These are phyloP conservation scores for Sarcophaga rosellei DNA, from an alignment of 2,888 invertebrate genomes.

Conservation along the genomic window DNA sequence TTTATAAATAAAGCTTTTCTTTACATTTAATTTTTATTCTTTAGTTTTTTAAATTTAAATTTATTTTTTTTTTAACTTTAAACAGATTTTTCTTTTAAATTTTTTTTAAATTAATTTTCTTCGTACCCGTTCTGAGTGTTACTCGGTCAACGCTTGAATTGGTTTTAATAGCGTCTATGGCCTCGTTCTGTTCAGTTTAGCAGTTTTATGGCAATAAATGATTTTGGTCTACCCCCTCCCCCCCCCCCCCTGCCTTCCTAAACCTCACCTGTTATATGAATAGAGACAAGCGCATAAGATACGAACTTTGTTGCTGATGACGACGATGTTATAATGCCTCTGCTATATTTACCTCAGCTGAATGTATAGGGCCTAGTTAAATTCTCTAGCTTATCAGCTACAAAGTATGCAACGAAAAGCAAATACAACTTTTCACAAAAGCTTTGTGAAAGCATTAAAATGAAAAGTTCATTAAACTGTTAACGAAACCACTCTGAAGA, in stretches of 20 bases:
- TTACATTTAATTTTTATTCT: conserved; percentile 15
- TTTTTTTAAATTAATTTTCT: conserved; percentile 13
- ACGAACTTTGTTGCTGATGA: conserved; percentile 26
- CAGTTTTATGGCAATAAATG: conserved; percentile 41
- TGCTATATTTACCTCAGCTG: background rate
- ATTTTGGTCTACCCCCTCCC: background rate
- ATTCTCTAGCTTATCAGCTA: no score
- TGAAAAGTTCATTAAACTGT: no score
- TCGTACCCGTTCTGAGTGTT: conserved; percentile 38
- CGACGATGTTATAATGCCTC: conserved; percentile 9
- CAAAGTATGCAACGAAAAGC: no score
- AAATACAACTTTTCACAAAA: no score
- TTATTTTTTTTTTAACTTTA: conserved; percentile 11
- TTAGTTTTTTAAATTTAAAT: background rate
- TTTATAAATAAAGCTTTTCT: conserved; percentile 52
- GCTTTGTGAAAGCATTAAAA: no score
- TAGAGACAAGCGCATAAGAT: conserved; percentile 62
- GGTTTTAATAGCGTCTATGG: conserved; percentile 58
- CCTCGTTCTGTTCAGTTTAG: conserved; percentile 49
- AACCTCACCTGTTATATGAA: background rate
- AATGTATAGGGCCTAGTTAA: conserved; percentile 19
- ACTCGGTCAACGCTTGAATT: conserved; percentile 65
- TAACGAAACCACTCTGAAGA: no score
- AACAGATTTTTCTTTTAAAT: conserved; percentile 5
- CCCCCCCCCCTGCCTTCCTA: background rate